Evolutionary conservation across 2,888 invertebrate species (phyloP).

Genomic region (Stenichneumon culpator): DNA sequence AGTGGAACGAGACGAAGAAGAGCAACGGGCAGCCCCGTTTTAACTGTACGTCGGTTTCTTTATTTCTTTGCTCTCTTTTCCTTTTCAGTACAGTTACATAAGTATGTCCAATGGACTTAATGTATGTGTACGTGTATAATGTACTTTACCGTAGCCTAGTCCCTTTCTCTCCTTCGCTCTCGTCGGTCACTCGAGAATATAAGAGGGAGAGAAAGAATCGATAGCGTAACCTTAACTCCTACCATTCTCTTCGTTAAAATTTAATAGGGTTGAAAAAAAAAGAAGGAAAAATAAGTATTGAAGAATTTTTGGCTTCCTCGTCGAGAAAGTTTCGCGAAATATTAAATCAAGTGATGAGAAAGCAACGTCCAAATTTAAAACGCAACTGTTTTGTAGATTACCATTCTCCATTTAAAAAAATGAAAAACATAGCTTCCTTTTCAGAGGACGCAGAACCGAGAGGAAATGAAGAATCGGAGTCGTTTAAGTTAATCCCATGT

Average conservation of each 20-base stretch:
- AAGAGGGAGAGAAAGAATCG: conserved; percentile 70
- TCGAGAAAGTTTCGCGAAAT: neutral
- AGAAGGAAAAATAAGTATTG: neutral
- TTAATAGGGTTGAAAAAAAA: conserved; percentile 15
- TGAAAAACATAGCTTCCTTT: neutral
- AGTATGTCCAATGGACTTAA: conserved; percentile 11
- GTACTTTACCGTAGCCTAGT: conserved; percentile 1
- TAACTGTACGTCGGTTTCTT: neutral
- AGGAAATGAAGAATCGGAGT: neutral
- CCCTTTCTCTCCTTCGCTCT: conserved; percentile 8
- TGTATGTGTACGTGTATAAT: conserved; percentile 12
- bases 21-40: neutral
- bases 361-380: neutral
- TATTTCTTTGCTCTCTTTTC: neutral
- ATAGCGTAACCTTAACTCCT: conserved; percentile 79
- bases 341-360: neutral
- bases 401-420: neutral
- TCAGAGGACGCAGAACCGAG: neutral
- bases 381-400: neutral
- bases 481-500: conserved; percentile 12
- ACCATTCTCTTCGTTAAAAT: conserved; percentile 64
- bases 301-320: neutral
- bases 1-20: conserved; percentile 2
- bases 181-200: neutral
- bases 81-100: conserved; percentile 9